phyloP scores from a whole-genome alignment of 2,797 vertebrate species.

The Pachyuromys duprasi region DNA sequence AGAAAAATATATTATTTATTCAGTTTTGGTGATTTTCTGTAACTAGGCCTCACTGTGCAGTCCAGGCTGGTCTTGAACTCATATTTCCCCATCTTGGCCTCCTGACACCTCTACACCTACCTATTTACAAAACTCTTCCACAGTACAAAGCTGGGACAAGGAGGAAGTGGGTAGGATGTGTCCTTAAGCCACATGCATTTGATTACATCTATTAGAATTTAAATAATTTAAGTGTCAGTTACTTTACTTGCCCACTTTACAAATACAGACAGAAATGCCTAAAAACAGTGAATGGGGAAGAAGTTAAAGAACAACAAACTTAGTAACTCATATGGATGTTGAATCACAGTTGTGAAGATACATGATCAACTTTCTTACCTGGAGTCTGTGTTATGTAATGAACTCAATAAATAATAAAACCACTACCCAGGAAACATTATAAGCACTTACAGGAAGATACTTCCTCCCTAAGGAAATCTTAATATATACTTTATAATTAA shows the following conservation, averaged over 20 bases:
- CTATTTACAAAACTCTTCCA: background rate
- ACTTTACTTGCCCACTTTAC: background rate
- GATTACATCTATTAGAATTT: background rate
- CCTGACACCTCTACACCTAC: background rate
- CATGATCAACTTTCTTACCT: background rate
- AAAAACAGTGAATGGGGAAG: background rate
- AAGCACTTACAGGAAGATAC: background rate
- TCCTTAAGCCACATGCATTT: background rate
- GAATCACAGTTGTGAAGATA: conserved; percentile 22
- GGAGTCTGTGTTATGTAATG: conserved; percentile 17
- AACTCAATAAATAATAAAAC: conserved; percentile 27
- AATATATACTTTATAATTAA: background rate
- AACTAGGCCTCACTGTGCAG: background rate
- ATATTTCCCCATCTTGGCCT: background rate
- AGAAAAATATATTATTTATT: background rate
- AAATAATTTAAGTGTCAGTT: background rate
- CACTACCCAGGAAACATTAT: background rate
- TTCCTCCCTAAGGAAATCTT: background rate
- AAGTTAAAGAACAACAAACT: conserved; percentile 24
- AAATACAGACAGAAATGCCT: background rate
- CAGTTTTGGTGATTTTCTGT: background rate
- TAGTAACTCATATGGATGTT: conserved; percentile 22
- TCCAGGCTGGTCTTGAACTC: background rate
- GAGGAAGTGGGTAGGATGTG: background rate
- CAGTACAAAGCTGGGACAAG: background rate